These are phyloP conservation scores for Spodoptera littoralis DNA, from an alignment of 2,888 invertebrate species.

Conservation along the genomic window DNA sequence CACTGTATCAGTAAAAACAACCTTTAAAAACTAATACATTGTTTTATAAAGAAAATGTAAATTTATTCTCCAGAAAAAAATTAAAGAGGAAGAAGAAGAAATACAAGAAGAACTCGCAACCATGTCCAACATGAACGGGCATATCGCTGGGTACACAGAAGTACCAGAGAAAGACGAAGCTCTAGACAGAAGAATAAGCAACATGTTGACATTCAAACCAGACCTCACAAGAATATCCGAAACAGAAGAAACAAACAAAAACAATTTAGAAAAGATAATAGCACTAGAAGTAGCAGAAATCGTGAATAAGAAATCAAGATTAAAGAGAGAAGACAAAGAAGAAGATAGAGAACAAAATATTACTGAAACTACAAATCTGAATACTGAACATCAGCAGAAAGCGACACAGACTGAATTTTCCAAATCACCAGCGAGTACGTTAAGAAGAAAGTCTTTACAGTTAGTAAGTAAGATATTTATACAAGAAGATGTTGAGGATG, in stretches of 20 bases:
- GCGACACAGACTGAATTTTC: conserved; percentile 72
- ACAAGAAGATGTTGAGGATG: conserved; percentile 70
- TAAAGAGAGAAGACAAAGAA: conserved; percentile 58
- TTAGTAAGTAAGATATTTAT: conserved; percentile 76
- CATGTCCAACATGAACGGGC: conserved; percentile 71
- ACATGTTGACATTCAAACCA: conserved; percentile 79
- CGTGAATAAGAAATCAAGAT: conserved; percentile 69
- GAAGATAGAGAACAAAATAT: conserved; percentile 54
- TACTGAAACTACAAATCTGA: conserved; percentile 65
- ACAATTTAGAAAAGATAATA: conserved; percentile 72
- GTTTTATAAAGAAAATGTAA: too few relatives aligned
- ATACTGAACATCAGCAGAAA: conserved; percentile 67
- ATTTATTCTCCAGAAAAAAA: conserved; percentile 81
- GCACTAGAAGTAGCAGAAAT: conserved; percentile 77
- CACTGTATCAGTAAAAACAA: neutral
- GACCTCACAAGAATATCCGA: conserved; percentile 71
- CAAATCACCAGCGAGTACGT: conserved; percentile 69
- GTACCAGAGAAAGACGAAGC: conserved; percentile 65
- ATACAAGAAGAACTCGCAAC: conserved; percentile 68
- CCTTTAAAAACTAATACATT: neutral
- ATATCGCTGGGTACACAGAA: conserved; percentile 58
- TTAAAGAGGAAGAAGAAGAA: conserved; percentile 75
- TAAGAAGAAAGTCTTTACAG: conserved; percentile 79
- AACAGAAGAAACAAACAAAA: conserved; percentile 64
- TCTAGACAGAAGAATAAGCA: conserved; percentile 77